Evolutionary conservation across 2,888 invertebrate species (phyloP), one percentile per base, ranked within the genome.

Genomic region (Argyresthia albistria): DNA sequence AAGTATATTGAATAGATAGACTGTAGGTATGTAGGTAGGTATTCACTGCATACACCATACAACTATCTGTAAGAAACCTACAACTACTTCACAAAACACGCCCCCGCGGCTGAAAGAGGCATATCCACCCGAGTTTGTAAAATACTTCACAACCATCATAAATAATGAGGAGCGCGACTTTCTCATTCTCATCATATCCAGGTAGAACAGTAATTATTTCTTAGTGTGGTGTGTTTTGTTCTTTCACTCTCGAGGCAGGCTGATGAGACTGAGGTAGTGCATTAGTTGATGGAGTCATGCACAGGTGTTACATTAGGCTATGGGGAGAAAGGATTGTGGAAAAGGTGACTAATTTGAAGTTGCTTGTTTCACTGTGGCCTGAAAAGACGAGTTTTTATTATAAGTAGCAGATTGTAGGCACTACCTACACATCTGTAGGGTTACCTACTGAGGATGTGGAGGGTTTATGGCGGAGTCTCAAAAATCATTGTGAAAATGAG

Each of bases 251-350:
- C 65, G 67, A 69, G 68, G 65, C 58, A 58, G 59, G 53, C 59
- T 72, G 73, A 75, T 71, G 76, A 77, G 74, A 73, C 73, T 71
- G 70, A 53, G 64, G 64, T 69, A 78, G 77, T 80, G 80, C 81
- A 80, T 82, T 81, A 81, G 76, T 74, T 80, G 80, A 82, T 81
- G 80, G 76, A 70, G 75, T 80, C 75, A 78, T 65, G 64, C 64
- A 65, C 51, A 43, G 46, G 47, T 36, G 42, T 45, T 25, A 25
- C 3, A 6, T 25, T 2, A 43, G 35, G 48, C 37, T 12, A 51
- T 36, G 37, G 25, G 14, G 16, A 39, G 37, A 8, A 45, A 49
- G 51, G 51, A 52, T 14, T 10, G 25, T 2, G 25, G 25, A 25
- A 25, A 25, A 25, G 25, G 25, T 25, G 6, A 4, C 25, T 25